Evolutionary conservation across 2,888 invertebrate genomes (phyloP).

Genomic region (Drosophila fungiperda): DNA sequence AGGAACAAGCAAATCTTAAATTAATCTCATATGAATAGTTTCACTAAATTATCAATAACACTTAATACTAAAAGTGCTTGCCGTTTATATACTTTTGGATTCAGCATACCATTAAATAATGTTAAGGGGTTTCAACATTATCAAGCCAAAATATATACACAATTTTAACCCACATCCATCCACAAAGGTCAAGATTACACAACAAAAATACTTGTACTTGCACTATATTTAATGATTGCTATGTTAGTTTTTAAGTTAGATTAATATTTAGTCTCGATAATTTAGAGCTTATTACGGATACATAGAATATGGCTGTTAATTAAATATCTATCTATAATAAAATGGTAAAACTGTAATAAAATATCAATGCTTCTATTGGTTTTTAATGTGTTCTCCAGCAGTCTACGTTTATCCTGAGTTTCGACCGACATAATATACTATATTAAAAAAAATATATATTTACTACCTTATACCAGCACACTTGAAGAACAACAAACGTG

Average conservation of each 20-base stretch:
- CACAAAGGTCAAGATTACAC: background rate
- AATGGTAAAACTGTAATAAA: conserved; percentile 40
- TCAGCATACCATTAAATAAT: conserved; percentile 5
- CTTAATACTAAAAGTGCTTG: conserved; percentile 46
- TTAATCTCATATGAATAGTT: conserved; percentile 16
- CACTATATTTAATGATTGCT: conserved; percentile 25
- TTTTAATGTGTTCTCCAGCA: background rate
- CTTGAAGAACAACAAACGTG: background rate
- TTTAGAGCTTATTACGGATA: conserved; percentile 15
- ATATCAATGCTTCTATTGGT: background rate
- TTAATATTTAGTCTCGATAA: conserved; percentile 16
- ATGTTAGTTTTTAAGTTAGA: background rate
- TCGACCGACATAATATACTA: background rate
- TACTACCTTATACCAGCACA: background rate
- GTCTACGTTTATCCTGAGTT: background rate
- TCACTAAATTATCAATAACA: conserved; percentile 29
- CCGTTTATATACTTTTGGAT: conserved; percentile 45
- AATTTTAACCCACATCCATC: conserved; percentile 4
- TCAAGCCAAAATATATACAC: conserved; percentile 33
- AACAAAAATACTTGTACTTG: conserved; percentile 43
- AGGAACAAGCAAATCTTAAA: conserved; percentile 26
- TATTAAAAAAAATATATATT: background rate
- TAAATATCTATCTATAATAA: conserved; percentile 28
- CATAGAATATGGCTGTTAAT: conserved; percentile 12
- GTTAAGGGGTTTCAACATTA: background rate